phyloP scores from a whole-genome alignment of 2,113 vertebrate genomes.

The Dolichotis patagonum region DNA sequence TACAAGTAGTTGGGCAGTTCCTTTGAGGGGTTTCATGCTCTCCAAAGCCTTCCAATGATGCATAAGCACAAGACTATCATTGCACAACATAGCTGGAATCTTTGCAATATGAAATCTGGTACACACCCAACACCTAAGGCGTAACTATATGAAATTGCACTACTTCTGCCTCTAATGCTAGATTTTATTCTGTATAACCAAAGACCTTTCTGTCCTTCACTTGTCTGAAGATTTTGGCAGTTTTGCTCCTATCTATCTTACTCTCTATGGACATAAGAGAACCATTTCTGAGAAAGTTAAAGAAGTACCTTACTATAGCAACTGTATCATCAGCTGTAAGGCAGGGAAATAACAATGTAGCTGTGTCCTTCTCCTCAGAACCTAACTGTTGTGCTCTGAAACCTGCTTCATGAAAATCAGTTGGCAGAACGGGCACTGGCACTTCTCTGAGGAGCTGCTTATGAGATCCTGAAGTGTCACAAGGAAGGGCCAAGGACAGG shows the following conservation, averaged over 20 bases:
- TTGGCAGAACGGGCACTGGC: slow-evolving; percentile 91
- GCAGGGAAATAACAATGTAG: slow-evolving; percentile 92
- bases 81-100: slow-evolving; percentile 93
- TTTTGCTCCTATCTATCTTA: slow-evolving; percentile 96
- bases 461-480: slow-evolving; percentile 94
- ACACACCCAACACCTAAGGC: slow-evolving; percentile 90
- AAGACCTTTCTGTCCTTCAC: slow-evolving; percentile 93
- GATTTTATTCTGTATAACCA: slow-evolving; percentile 90
- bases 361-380: slow-evolving; percentile 88
- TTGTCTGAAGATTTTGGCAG: slow-evolving; percentile 95
- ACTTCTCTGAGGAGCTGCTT: slow-evolving; percentile 97
- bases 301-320: slow-evolving; percentile 91
- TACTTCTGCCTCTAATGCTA: slow-evolving; percentile 91
- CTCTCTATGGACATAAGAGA: slow-evolving; percentile 93
- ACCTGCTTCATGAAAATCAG: slow-evolving; percentile 91
- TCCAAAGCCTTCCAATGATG: slow-evolving; percentile 84
- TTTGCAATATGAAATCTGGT: slow-evolving; percentile 92
- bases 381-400: slow-evolving; percentile 93
- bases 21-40: slow-evolving; percentile 88
- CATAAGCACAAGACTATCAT: slow-evolving; percentile 88
- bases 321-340: slow-evolving; percentile 89
- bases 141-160: slow-evolving; percentile 91
- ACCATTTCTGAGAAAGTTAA: slow-evolving; percentile 93
- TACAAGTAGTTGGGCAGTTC: slow-evolving; percentile 85
- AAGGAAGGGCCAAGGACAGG: slow-evolving; percentile 90